Conservation (phyloP, 1,140 invertebrate species). For the Aphelenchoides fujianensis region DNA sequence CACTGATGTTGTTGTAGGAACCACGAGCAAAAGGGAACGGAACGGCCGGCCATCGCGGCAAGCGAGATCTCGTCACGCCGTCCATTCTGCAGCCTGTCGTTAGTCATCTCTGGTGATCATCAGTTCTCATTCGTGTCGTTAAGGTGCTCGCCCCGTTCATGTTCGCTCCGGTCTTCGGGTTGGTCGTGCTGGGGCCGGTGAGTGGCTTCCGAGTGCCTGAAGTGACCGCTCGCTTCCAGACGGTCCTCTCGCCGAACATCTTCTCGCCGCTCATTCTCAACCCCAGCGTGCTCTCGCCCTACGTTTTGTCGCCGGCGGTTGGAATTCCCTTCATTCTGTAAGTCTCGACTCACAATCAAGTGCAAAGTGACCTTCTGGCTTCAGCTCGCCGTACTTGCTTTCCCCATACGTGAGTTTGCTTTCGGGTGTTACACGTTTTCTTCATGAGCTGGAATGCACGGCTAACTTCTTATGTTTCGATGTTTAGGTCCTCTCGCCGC, state of each 20-base stretch:
- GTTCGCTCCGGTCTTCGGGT: slow-evolving; percentile 54
- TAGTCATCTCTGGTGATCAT: neutral
- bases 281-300: slow-evolving; percentile 45
- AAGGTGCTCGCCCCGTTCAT: slow-evolving; percentile 56
- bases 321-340: slow-evolving; percentile 37
- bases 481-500: no score
- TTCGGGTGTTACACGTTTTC: no score
- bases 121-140: no score
- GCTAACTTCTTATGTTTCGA: no score
- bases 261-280: slow-evolving; percentile 56
- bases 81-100: slow-evolving; percentile 21
- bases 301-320: slow-evolving; percentile 39
- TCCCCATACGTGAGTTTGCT: slow-evolving; percentile 13
- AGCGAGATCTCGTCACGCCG: slow-evolving; percentile 3
- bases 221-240: neutral
- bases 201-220: neutral
- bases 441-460: no score
- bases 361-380: no score
- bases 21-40: neutral
- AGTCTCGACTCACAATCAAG: no score
- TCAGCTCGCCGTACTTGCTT: slow-evolving; percentile 13
- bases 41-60: slow-evolving; percentile 1
- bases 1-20: neutral
- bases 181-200: slow-evolving; percentile 14
- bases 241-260: slow-evolving; percentile 50